phyloP scores from a whole-genome alignment of 2,797 vertebrate genomes.

The Falco cherrug region DNA sequence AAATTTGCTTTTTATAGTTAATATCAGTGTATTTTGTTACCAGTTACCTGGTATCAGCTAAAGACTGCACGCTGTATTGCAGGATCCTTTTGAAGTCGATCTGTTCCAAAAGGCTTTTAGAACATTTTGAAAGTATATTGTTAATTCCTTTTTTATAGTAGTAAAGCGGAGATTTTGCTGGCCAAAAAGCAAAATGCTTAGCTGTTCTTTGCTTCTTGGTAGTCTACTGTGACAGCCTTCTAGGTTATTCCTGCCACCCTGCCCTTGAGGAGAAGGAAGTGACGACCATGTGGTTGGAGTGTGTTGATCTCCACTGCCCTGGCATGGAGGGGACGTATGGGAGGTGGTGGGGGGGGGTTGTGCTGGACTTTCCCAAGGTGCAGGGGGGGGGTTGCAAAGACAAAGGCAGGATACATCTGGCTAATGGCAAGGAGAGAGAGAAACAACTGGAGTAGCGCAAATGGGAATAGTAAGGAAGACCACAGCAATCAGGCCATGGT shows the following conservation, averaged over 20 bases:
- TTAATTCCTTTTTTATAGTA: background rate
- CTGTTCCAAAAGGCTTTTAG: background rate
- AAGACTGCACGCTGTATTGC: background rate
- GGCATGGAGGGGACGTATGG: background rate
- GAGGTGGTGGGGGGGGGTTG: no score
- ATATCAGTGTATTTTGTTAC: background rate
- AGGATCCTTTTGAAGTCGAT: background rate
- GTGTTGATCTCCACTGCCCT: accelerated
- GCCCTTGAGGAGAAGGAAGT: background rate
- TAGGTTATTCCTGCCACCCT: background rate
- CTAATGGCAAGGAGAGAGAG: background rate
- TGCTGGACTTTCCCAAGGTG: background rate
- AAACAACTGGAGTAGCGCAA: background rate
- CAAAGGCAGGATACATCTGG: background rate
- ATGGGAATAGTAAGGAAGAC: background rate
- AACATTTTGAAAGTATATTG: background rate
- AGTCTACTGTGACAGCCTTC: background rate
- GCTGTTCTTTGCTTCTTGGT: background rate
- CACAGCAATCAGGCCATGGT: background rate
- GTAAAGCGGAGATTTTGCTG: background rate
- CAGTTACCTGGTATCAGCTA: background rate
- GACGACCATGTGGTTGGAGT: accelerated
- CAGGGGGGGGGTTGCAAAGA: background rate
- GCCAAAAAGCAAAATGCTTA: background rate
- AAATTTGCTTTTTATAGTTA: background rate